These are phyloP conservation scores for Uria aalge DNA, from an alignment of 2,113 vertebrate species.

Conservation along the genomic window DNA sequence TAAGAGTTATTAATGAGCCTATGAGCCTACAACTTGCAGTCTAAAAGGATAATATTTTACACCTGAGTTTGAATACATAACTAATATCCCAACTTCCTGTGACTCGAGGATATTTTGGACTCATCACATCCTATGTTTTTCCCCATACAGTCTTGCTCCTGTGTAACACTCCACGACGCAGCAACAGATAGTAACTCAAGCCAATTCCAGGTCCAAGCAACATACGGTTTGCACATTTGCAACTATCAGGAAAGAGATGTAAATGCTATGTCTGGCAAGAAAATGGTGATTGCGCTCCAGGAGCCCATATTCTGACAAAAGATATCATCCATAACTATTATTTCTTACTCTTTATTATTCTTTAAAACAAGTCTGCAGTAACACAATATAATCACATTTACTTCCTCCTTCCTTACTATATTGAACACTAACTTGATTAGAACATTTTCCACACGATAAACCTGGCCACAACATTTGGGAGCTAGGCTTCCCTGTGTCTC, in stretches of 20 bases:
- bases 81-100: background rate
- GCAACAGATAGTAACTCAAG: background rate
- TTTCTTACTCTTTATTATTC: background rate
- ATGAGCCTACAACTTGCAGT: background rate
- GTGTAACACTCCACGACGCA: background rate
- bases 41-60: background rate
- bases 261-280: background rate
- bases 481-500: rapidly evolving
- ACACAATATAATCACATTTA: background rate
- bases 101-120: background rate
- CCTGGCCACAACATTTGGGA: background rate
- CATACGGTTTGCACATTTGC: background rate
- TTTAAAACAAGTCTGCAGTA: background rate
- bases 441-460: background rate
- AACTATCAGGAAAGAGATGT: background rate
- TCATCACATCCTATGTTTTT: background rate
- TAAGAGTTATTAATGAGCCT: background rate
- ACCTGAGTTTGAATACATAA: background rate
- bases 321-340: background rate
- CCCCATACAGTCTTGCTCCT: background rate
- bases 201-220: background rate
- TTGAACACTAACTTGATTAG: background rate
- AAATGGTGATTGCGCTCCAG: background rate
- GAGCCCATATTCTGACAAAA: background rate
- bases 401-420: background rate